A percentile compares a stretch with the other conserved stretches of the same genome.
These are phyloP conservation scores for Podarcis lilfordi DNA, from an alignment of 2,797 vertebrate genomes.

Conservation along the genomic window DNA sequence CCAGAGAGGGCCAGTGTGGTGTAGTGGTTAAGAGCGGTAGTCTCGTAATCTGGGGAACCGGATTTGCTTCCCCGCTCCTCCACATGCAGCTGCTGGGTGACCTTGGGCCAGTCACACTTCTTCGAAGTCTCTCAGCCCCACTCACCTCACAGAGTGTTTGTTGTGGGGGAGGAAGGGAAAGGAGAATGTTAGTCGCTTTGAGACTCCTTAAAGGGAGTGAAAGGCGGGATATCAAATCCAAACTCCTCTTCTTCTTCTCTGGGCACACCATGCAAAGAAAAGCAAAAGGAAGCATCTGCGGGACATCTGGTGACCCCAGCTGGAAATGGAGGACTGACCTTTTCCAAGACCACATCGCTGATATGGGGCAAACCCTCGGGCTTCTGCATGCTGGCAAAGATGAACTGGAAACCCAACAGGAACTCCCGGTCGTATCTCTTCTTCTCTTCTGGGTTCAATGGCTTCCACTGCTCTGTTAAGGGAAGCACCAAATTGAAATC, in stretches of 20 bases:
- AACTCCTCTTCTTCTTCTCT: conserved; percentile 22
- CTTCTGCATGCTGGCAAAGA: conserved; percentile 94
- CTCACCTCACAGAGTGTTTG: no score
- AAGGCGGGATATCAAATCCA: no score
- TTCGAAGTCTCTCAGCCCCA: no score
- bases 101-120: no score
- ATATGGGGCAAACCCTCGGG: conserved; percentile 95
- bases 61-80: no score
- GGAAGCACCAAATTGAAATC: neutral
- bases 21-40: no score
- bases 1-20: fast-evolving
- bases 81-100: no score
- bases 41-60: no score
- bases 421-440: conserved; percentile 96
- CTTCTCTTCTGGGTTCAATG: conserved; percentile 92
- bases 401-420: conserved; percentile 94
- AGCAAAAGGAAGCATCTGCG: conserved; percentile 9
- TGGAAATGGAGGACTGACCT: conserved; percentile 80
- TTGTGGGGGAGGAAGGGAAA: no score
- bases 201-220: no score
- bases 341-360: conserved; percentile 94
- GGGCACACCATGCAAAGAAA: conserved; percentile 52
- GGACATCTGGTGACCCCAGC: neutral
- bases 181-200: no score
- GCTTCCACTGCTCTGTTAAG: conserved; percentile 91